phyloP scores from a whole-genome alignment of 1,140 invertebrate genomes.

The Trypoxylus dichotomus region DNA sequence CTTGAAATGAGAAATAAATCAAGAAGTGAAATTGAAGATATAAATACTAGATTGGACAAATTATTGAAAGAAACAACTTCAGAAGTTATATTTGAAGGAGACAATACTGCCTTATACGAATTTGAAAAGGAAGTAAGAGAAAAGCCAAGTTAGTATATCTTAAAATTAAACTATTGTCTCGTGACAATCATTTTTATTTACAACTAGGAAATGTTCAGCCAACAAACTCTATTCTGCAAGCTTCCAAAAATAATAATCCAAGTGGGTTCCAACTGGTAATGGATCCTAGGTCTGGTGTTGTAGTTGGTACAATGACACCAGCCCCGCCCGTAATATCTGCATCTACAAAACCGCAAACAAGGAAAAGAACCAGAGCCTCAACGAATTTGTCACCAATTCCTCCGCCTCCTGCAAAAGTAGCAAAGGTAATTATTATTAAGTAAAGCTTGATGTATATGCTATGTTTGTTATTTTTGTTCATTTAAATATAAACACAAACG shows the following conservation, averaged over 20 bases:
- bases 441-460: no score
- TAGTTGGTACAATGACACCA: constrained; percentile 55
- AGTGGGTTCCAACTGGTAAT: constrained; percentile 56
- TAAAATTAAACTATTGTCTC: neutral
- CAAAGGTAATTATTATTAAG: constrained; percentile 16
- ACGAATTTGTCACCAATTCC: neutral
- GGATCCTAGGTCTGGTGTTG: constrained; percentile 57
- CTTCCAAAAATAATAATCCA: constrained; percentile 24
- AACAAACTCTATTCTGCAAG: neutral
- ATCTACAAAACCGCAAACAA: constrained; percentile 36
- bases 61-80: constrained; percentile 29
- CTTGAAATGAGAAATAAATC: constrained; percentile 35
- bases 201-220: neutral
- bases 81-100: constrained; percentile 32
- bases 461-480: no score
- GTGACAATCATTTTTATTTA: neutral
- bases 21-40: constrained; percentile 27
- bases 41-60: constrained; percentile 17
- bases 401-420: constrained; percentile 1
- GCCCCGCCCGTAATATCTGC: constrained; percentile 32
- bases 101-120: constrained; percentile 27
- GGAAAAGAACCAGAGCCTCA: constrained; percentile 36
- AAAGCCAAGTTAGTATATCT: neutral
- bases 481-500: no score
- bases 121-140: constrained; percentile 26